Base-by-base conservation (phyloP, 2,113 vertebrate genomes). In the Trichomycterus rosablanca region DNA sequence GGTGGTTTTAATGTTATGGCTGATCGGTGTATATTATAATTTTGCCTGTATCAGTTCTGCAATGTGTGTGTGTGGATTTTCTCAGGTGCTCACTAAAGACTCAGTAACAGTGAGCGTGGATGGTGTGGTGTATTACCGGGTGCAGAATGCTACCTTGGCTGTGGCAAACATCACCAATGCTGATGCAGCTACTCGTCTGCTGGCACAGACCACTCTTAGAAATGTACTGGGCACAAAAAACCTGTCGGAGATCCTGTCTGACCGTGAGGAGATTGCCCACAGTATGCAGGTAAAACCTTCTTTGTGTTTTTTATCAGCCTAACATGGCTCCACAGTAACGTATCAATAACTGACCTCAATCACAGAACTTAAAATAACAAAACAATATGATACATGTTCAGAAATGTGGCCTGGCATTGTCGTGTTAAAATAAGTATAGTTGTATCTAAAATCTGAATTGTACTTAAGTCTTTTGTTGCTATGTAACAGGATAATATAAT, bases 241-340 rank as follows among this genome's bases (percentile, higher is more conserved):
- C 81, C 90, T 97, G 63, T 78, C 94, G 1, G 82, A 98, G 88
- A 95, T 98, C 71, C 91, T 98, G 64, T 96, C 96, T 0, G 96
- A 98, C 74, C 88, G 93, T 0, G 93, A 99, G 59, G 93, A 97
- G 35, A 97, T 98, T 0, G 93, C 96, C 0, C 93, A 92, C 78
- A 92, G 84, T 70, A 99, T 99, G 94, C 93, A 97, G 91, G 95
- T 97, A 78, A 26, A n/a, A n/a, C n/a, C n/a, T n/a, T n/a, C n/a
- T n/a, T n/a, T n/a, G n/a, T n/a, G 7, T 19, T 20, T 35, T 8
- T 15, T 19, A 18, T 20, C 40, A 9, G 20, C 39, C 23, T 2
- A 20, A 51, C 6, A 19, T 30, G n/a, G 3, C 7, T 5, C 7
- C 7, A 24, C 5, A 19, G 10, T 54, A 32, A 24, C 15, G 3